A percentile compares a stretch with the other conserved stretches of the same genome.
Conservation (phyloP, 2,797 vertebrate genomes). For the Arvicola amphibius region DNA sequence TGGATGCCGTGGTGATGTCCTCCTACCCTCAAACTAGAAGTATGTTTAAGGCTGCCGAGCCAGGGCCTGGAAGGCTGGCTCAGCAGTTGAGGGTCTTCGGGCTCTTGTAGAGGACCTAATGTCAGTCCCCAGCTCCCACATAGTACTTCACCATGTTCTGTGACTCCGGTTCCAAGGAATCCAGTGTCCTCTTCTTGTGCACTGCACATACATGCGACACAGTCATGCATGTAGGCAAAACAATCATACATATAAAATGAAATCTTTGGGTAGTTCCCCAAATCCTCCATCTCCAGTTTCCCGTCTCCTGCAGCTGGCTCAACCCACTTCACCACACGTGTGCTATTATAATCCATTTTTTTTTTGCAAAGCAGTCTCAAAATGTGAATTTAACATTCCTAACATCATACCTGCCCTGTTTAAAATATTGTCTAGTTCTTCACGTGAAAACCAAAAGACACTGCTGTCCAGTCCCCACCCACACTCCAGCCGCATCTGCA, state of each 20-base stretch:
- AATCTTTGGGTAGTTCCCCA: not conserved
- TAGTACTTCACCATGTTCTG: not conserved
- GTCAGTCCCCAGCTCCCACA: no score
- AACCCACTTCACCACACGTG: not conserved
- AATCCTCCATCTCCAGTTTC: not conserved
- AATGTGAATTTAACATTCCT: not conserved
- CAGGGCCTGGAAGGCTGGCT: not conserved
- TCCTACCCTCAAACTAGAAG: not conserved
- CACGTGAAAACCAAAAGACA: not conserved
- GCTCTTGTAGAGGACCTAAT: not conserved
- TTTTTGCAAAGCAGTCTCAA: not conserved
- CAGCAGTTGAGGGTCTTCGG: no score
- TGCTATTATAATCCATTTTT: not conserved
- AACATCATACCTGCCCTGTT: not conserved
- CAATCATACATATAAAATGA: not conserved
- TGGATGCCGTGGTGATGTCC: not conserved
- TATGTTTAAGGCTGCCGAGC: not conserved
- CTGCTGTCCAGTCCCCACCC: not conserved
- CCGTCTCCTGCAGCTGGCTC: not conserved
- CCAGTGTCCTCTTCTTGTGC: not conserved
- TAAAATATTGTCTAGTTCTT: not conserved
- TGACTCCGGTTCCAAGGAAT: not conserved
- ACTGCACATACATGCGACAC: no score
- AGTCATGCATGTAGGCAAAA: not conserved
- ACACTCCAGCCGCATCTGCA: not conserved